Conservation (phyloP, 2,797 vertebrate species). For the Darevskia nairensis region DNA sequence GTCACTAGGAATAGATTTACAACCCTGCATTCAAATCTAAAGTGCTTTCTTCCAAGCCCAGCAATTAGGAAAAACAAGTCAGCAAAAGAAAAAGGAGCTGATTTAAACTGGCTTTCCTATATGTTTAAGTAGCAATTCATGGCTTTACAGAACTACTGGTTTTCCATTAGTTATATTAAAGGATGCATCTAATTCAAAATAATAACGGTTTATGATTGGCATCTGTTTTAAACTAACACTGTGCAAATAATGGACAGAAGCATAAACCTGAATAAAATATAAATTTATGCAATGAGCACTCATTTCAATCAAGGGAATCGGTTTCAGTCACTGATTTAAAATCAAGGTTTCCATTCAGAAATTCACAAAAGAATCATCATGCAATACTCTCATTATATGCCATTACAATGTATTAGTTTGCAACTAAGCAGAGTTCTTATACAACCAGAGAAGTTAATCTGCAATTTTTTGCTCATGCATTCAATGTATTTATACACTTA, state of each 20-base stretch:
- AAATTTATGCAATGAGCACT: neutral
- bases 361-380: neutral
- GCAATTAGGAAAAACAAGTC: slow-evolving; percentile 45
- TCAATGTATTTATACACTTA: neutral
- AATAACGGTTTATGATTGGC: neutral
- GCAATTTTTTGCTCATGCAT: neutral
- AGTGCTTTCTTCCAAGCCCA: slow-evolving; percentile 71
- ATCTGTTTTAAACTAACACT: slow-evolving; percentile 1
- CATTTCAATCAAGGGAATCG: neutral
- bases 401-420: neutral
- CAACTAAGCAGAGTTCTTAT: neutral
- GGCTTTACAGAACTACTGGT: neutral
- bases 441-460: neutral
- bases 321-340: neutral
- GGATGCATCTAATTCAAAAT: slow-evolving; percentile 4
- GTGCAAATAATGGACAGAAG: neutral
- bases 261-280: neutral
- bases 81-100: slow-evolving; percentile 25
- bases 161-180: slow-evolving; percentile 2
- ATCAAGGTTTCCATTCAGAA: neutral
- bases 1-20: slow-evolving; percentile 68
- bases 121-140: slow-evolving; percentile 30
- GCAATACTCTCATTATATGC: too few species aligned
- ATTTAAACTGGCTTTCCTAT: slow-evolving; percentile 6
- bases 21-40: slow-evolving; percentile 73